Conservation (phyloP, 2,113 vertebrate species). For the Datnioides undecimradiatus region DNA sequence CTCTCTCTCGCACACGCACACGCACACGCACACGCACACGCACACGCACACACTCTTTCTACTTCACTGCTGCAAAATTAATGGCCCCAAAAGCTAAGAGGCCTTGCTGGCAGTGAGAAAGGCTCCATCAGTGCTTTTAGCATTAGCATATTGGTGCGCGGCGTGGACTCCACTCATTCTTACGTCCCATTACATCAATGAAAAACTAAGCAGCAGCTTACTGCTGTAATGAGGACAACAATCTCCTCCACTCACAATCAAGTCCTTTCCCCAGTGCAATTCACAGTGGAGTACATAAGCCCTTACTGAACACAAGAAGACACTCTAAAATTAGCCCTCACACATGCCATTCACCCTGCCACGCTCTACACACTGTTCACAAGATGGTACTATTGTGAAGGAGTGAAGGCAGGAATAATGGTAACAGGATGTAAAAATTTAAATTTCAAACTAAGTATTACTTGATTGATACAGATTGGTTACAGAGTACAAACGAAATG, state of each 20-base stretch:
- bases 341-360: constrained; percentile 52
- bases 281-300: constrained; percentile 62
- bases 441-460: background rate
- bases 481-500: background rate
- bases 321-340: constrained; percentile 67
- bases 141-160: constrained; percentile 57
- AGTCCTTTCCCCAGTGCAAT: constrained; percentile 52
- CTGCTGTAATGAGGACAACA: constrained; percentile 73
- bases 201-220: constrained; percentile 73
- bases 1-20: constrained; percentile 25
- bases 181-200: constrained; percentile 72
- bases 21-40: too few species aligned
- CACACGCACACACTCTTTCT: constrained; percentile 50
- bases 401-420: background rate
- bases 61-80: constrained; percentile 72
- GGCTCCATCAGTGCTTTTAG: constrained; percentile 68
- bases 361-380: constrained; percentile 1
- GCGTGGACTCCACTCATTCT: constrained; percentile 55
- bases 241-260: constrained; percentile 66
- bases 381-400: background rate
- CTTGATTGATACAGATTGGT: background rate
- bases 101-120: constrained; percentile 58
- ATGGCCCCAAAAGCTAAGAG: constrained; percentile 71
- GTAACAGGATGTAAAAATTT: background rate
- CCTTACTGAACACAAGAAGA: constrained; percentile 51